Evolutionary conservation across 2,888 invertebrate species (phyloP).

Genomic region (Chorisops tibialis): DNA sequence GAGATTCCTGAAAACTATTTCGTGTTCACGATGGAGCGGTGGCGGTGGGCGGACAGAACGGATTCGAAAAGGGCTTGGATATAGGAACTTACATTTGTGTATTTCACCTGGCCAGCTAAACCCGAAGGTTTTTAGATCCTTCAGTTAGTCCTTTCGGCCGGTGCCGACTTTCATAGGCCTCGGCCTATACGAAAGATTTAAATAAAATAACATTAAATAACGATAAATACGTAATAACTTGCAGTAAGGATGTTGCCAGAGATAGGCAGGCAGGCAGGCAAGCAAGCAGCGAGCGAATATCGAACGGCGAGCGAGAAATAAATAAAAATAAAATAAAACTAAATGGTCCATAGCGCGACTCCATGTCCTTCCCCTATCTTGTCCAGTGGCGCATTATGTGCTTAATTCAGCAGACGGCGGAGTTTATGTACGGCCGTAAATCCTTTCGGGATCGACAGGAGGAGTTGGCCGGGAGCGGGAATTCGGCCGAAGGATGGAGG

Average conservation of each 20-base stretch:
- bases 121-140: not conserved
- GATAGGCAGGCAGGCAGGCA: constrained; percentile 1
- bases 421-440: constrained; percentile 27
- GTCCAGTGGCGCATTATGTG: constrained; percentile 28
- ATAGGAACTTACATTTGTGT: not conserved
- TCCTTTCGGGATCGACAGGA: constrained; percentile 17
- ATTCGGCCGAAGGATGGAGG: not conserved
- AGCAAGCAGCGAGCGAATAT: constrained; percentile 1
- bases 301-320: constrained; percentile 1
- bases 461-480: not conserved
- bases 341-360: constrained; percentile 31
- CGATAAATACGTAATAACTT: constrained; percentile 31
- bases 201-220: constrained; percentile 32
- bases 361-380: not conserved
- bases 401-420: constrained; percentile 28
- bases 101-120: not conserved
- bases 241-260: not conserved
- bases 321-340: constrained; percentile 19
- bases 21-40: not conserved
- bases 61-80: no score
- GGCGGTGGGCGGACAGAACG: constrained; percentile 26
- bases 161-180: not conserved
- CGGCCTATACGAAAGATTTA: constrained; percentile 29
- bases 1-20: constrained; percentile 28
- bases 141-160: not conserved